Evolutionary conservation across 2,113 vertebrate species (phyloP).

Genomic region (Oncorhynchus kisutch): DNA sequence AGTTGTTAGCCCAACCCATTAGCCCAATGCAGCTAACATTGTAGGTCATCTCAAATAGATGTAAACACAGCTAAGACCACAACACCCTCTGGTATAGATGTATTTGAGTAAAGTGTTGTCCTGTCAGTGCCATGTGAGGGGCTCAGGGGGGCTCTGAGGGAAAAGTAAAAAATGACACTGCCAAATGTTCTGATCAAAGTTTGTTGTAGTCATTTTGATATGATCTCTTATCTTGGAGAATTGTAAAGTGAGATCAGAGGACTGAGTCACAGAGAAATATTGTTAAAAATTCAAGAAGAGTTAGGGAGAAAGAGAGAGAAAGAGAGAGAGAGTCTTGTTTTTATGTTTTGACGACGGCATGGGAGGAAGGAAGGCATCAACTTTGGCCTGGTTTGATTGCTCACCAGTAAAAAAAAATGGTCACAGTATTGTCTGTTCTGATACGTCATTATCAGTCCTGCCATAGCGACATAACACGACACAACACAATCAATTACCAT

Average conservation of each 20-base stretch:
- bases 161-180: slow-evolving; percentile 45
- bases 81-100: background rate
- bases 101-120: background rate
- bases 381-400: background rate
- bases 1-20: background rate
- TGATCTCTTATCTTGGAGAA: background rate
- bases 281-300: background rate
- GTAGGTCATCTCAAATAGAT: background rate
- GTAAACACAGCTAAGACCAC: background rate
- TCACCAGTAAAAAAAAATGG: background rate
- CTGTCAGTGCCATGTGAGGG: background rate
- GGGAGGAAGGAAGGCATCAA: background rate
- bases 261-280: slow-evolving; percentile 31
- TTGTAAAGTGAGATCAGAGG: background rate
- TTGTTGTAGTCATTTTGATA: slow-evolving; percentile 20
- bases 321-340: background rate
- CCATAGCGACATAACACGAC: no score
- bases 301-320: background rate
- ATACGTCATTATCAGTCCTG: no score
- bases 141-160: slow-evolving; percentile 31
- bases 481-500: no score
- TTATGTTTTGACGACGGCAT: no score
- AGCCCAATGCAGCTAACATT: no score
- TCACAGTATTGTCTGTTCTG: background rate
- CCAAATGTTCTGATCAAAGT: slow-evolving; percentile 53